Conservation (phyloP, 1,140 invertebrate genomes). For the Philopotamus ludificatus region DNA sequence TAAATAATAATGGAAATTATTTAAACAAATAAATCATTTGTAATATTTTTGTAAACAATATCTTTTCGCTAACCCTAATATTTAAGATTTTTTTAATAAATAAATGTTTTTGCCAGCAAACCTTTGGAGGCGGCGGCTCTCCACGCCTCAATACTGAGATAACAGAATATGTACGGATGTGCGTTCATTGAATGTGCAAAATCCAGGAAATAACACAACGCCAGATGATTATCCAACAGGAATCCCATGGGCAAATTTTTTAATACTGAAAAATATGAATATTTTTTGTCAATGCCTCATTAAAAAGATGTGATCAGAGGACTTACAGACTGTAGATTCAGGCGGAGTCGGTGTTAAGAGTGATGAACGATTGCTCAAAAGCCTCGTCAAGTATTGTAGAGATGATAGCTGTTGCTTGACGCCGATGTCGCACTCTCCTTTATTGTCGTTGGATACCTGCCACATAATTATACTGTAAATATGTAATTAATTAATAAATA, state of each 20-base stretch:
- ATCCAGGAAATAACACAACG: constrained; percentile 79
- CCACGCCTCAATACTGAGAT: constrained; percentile 73
- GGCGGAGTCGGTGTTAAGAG: constrained; percentile 46
- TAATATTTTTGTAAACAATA: constrained; percentile 1
- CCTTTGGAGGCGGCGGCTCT: constrained; percentile 40
- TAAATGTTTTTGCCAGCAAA: too few relatives aligned
- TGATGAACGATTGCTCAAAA: constrained; percentile 54
- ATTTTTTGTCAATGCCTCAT: background rate
- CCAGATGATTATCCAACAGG: constrained; percentile 78
- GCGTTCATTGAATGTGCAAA: constrained; percentile 72
- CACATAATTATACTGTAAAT: constrained; percentile 37
- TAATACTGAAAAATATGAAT: constrained; percentile 17
- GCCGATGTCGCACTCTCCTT: constrained; percentile 76
- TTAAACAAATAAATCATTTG: background rate
- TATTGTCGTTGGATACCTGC: constrained; percentile 77
- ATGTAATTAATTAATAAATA: constrained; percentile 23
- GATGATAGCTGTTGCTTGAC: constrained; percentile 90
- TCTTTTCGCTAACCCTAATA: constrained; percentile 5
- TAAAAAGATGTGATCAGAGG: background rate
- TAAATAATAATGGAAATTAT: background rate
- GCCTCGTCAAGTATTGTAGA: constrained; percentile 75
- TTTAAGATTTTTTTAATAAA: too few relatives aligned
- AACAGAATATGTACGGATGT: constrained; percentile 79
- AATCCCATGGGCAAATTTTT: constrained; percentile 66
- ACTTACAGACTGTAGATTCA: constrained; percentile 5